Conservation (phyloP, 2,888 invertebrate genomes). For the Amiota mariae region DNA sequence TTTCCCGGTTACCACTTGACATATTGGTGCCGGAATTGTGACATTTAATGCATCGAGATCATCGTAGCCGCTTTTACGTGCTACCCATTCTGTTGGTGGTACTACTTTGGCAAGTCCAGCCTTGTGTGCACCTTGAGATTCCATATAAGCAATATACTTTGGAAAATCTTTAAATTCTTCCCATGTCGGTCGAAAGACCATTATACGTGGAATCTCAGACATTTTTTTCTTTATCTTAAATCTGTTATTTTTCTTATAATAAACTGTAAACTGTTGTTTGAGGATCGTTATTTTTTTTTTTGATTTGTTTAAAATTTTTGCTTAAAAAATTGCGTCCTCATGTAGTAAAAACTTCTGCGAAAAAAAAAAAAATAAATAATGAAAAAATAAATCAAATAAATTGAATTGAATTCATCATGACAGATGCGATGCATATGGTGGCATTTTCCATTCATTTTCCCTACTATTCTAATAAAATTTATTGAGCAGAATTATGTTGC, state of each 20-base stretch:
- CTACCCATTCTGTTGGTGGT: slow-evolving; percentile 96
- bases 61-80: slow-evolving; percentile 88
- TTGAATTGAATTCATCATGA: slow-evolving; percentile 11
- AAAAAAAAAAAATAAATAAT: slow-evolving; percentile 6
- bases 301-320: background rate
- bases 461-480: slow-evolving; percentile 2
- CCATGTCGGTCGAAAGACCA: slow-evolving; percentile 92
- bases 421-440: background rate
- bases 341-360: slow-evolving; percentile 3
- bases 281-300: background rate
- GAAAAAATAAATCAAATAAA: background rate
- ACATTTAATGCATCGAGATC: slow-evolving; percentile 86
- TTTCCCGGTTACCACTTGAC: slow-evolving; percentile 94
- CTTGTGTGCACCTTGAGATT: slow-evolving; percentile 93
- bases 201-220: slow-evolving; percentile 70
- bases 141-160: slow-evolving; percentile 92
- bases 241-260: slow-evolving; percentile 10
- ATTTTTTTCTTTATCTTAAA: slow-evolving; percentile 39
- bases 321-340: background rate
- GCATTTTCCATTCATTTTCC: slow-evolving; percentile 16
- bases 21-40: slow-evolving; percentile 94
- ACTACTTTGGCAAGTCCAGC: slow-evolving; percentile 97
- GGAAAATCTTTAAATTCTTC: slow-evolving; percentile 98
- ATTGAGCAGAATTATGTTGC: background rate
- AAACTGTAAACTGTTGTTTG: background rate